These are phyloP conservation scores for Myotis daubentonii DNA, from an alignment of 2,797 vertebrate genomes.

Conservation along the genomic window DNA sequence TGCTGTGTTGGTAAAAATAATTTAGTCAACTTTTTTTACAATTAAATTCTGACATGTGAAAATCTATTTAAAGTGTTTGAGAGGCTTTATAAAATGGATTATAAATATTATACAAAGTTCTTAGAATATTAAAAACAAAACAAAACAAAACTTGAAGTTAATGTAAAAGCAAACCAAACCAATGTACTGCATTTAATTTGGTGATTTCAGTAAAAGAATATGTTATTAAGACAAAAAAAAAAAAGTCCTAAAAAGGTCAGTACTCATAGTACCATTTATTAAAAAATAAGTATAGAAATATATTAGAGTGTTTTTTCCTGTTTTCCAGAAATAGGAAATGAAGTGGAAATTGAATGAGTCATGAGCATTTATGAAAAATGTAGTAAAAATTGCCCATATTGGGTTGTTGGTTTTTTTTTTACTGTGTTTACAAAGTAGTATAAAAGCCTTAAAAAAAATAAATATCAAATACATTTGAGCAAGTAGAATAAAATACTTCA, in stretches of 20 bases:
- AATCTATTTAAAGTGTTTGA: background rate
- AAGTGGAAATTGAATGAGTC: background rate
- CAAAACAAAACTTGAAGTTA: background rate
- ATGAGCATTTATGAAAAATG: conserved; percentile 20
- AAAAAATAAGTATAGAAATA: background rate
- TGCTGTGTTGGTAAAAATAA: background rate
- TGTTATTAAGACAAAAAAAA: background rate
- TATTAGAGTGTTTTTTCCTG: background rate
- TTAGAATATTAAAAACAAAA: background rate
- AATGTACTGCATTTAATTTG: background rate
- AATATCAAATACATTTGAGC: conserved; percentile 25
- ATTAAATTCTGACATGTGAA: background rate
- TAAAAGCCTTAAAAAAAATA: conserved; percentile 44
- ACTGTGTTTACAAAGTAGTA: background rate
- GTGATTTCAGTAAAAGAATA: background rate
- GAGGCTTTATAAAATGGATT: background rate
- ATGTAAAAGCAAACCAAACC: background rate
- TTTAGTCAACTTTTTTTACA: conserved; percentile 7
- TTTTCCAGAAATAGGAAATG: conserved; percentile 32
- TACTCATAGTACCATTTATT: background rate
- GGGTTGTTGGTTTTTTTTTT: background rate
- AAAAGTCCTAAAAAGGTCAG: background rate
- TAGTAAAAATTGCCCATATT: background rate
- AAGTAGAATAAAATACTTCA: conserved; percentile 61
- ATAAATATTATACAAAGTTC: background rate